Evolutionary conservation across 2,797 vertebrate genomes (phyloP).

Genomic region (Ctenochaetus hawaiiensis): DNA sequence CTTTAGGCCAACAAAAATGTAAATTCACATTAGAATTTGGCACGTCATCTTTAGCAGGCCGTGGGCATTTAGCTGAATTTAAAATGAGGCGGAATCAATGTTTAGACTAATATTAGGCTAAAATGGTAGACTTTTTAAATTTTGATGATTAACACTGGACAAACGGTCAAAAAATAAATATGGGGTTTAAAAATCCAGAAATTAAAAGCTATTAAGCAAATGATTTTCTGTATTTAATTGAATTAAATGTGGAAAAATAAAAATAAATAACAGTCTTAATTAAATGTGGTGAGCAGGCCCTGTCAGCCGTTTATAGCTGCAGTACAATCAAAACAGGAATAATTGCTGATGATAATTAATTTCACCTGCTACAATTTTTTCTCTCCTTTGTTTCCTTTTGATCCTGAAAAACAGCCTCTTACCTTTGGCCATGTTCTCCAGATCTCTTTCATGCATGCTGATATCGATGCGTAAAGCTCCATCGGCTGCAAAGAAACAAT

Average conservation of each 20-base stretch:
- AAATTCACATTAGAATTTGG: constrained; percentile 68
- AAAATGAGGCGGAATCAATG: constrained; percentile 28
- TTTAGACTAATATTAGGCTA: constrained; percentile 33
- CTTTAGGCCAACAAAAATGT: constrained; percentile 74
- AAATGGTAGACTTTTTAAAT: background rate
- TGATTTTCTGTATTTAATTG: background rate
- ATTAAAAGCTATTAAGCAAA: background rate
- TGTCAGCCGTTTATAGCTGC: constrained; percentile 4
- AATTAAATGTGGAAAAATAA: constrained; percentile 3
- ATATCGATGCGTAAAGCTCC: constrained; percentile 89
- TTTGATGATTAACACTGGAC: background rate
- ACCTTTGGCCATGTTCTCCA: constrained; percentile 98
- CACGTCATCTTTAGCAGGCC: constrained; percentile 60
- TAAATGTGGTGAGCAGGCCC: constrained; percentile 7
- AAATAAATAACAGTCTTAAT: constrained; percentile 1
- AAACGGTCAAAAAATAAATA: background rate
- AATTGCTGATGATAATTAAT: constrained; percentile 27
- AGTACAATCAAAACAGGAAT: constrained; percentile 2
- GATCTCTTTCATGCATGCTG: constrained; percentile 90
- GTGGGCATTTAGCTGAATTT: constrained; percentile 35
- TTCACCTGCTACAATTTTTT: background rate
- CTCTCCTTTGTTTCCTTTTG: background rate
- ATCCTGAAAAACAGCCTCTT: constrained; percentile 57
- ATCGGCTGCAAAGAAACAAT: constrained; percentile 84
- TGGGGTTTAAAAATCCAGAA: background rate